Evolutionary conservation across 2,797 vertebrate species (phyloP), one percentile per base, ranked within the genome.

Genomic region (Limnodromus scolopaceus): DNA sequence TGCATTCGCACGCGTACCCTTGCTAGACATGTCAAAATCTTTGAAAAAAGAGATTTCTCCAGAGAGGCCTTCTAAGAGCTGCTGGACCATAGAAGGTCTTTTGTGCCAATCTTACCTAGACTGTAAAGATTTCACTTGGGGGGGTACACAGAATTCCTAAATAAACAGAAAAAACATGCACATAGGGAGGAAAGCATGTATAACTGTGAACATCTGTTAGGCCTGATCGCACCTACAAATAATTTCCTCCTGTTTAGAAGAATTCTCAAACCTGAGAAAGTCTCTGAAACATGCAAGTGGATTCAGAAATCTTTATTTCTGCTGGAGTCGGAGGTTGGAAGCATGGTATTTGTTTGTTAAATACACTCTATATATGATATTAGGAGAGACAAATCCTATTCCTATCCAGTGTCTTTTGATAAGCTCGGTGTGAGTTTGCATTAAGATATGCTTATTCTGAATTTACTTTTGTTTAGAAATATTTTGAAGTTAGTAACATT

Each of bases 1-100:
- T 61, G 64, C 28, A 30, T 66, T 60, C 1, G 1, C 18, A 4
- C 3, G 0, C 24, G 1, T n/a, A 25, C 11, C 24, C 53, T 64
- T 81, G 17, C 27, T 45, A 63, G n/a, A 36, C 6, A 7, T 8
- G 13, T 45, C 61, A 81, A 9, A 80, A 20, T 48, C 51, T 65
- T 77, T 61, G 54, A 77, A 46, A 66, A 9, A 36, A 46, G 30
- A 55, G 51, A 13, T 58, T 74, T 48, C 39, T 88, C 16, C 55
- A 53, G 41, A 68, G 36, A 34, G 14, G 9, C 36, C 45, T 81
- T 70, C 7, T 72, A 34, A 51, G 45, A 84, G 14, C 53, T 4
- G 3, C 6, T 45, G 45, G 45, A 53, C 30, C 32, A n/a, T 15
- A 60, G 25, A 71, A 66, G 18, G 17, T 74, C 24, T 75, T 66